phyloP scores from a whole-genome alignment of 2,113 vertebrate genomes.

The Pavo muticus region DNA sequence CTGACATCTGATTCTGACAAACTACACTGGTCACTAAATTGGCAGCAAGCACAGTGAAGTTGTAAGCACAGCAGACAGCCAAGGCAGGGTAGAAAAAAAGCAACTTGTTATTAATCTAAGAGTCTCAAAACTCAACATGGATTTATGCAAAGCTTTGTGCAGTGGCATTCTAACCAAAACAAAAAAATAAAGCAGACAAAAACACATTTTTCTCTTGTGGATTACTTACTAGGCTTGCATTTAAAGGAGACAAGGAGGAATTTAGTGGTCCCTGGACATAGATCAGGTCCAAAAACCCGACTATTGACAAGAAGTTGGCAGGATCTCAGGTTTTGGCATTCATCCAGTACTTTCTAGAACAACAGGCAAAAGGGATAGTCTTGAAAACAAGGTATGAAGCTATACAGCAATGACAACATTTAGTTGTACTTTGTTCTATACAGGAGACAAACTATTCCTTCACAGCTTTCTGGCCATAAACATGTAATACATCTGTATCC shows the following conservation, averaged over 20 bases:
- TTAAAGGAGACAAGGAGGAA: conserved; percentile 96
- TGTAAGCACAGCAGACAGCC: not conserved
- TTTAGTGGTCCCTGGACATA: conserved; percentile 92
- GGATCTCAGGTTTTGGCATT: conserved; percentile 93
- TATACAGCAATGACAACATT: not conserved
- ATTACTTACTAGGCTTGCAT: conserved; percentile 96
- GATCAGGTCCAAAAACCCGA: conserved; percentile 93
- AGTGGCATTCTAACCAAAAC: conserved; percentile 21
- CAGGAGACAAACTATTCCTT: not conserved
- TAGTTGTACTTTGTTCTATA: conserved; percentile 17
- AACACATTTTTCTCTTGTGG: conserved; percentile 25
- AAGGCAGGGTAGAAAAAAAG: conserved; percentile 8
- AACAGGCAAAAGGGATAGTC: conserved; percentile 74
- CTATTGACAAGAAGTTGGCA: conserved; percentile 93
- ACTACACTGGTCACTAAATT: not conserved
- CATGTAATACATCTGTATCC: not conserved
- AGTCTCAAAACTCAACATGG: not conserved
- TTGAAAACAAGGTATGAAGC: conserved; percentile 68
- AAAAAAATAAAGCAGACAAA: conserved; percentile 30
- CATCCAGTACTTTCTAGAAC: conserved; percentile 94
- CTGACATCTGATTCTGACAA: not conserved
- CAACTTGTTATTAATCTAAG: not conserved
- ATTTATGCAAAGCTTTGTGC: conserved; percentile 11
- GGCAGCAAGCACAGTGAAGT: not conserved
- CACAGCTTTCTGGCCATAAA: not conserved